phyloP scores from a whole-genome alignment of 2,888 invertebrate genomes.

The Oligia latruncula region DNA sequence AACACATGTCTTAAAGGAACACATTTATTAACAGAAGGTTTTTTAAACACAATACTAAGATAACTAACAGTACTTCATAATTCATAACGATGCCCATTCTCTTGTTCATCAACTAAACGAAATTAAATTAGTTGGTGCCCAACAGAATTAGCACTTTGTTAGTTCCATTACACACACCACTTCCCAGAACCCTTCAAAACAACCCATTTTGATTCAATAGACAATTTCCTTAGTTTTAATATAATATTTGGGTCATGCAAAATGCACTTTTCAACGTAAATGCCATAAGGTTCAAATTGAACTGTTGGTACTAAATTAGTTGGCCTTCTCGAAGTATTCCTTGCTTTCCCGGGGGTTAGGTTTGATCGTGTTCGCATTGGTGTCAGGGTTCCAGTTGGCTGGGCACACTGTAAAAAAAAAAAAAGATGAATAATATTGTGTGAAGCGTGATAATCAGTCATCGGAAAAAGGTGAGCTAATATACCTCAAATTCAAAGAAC shows the following conservation, averaged over 20 bases:
- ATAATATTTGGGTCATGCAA: conserved; percentile 20
- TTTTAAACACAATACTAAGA: not conserved
- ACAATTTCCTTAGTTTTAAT: not conserved
- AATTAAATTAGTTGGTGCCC: not conserved
- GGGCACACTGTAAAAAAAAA: conserved; percentile 94
- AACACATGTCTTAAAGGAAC: not conserved
- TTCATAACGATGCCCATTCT: not conserved
- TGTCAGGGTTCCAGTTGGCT: conserved; percentile 97
- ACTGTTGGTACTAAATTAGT: conserved; percentile 67
- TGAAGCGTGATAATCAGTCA: no score
- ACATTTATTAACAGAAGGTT: not conserved
- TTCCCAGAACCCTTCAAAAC: conserved; percentile 2
- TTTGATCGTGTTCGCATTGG: conserved; percentile 96
- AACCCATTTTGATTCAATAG: not conserved
- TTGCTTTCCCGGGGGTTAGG: conserved; percentile 96
- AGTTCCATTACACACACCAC: conserved; percentile 10
- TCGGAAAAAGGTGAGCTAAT: no score
- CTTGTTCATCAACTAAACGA: not conserved
- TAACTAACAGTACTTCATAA: conserved; percentile 7
- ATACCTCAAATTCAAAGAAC: no score
- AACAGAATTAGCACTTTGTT: not conserved
- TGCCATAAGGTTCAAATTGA: conserved; percentile 50
- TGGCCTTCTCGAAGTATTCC: conserved; percentile 94
- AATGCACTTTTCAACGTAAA: conserved; percentile 57
- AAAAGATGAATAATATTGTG: conserved; percentile 3